phyloP scores from a whole-genome alignment of 2,797 vertebrate genomes.

The Chrysolophus pictus region DNA sequence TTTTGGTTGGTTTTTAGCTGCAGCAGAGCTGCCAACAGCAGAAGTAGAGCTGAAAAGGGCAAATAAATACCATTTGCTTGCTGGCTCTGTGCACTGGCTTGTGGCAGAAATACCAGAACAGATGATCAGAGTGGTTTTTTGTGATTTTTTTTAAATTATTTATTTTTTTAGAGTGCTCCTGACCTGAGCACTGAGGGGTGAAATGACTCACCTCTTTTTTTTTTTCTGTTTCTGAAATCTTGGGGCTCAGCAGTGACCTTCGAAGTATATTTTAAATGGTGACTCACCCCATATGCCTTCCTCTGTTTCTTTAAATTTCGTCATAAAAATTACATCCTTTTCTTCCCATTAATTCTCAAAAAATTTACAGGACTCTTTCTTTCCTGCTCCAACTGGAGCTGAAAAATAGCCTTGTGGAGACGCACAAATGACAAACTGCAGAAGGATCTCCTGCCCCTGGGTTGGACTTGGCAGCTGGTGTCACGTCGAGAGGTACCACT shows the following conservation, averaged over 20 bases:
- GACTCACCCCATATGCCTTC: not conserved
- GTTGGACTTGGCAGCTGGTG: not conserved
- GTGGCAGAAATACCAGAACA: conserved; percentile 32
- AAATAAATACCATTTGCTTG: conserved; percentile 35
- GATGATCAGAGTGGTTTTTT: conserved; percentile 7
- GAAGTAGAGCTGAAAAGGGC: conserved; percentile 34
- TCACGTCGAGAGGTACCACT: not conserved
- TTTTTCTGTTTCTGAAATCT: not conserved
- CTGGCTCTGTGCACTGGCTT: not conserved
- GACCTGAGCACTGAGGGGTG: conserved; percentile 15
- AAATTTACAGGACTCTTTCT: not conserved
- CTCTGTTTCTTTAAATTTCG: not conserved
- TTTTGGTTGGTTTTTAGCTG: not conserved
- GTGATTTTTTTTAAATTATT: not conserved
- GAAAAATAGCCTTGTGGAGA: not conserved
- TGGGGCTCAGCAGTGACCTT: conserved; percentile 1
- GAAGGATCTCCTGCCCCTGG: not conserved
- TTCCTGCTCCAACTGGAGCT: not conserved
- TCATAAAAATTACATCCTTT: not conserved
- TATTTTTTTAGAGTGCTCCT: not conserved
- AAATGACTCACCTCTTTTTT: conserved; percentile 36
- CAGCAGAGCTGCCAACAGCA: conserved; percentile 1
- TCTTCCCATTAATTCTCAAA: not conserved
- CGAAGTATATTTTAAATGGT: not conserved
- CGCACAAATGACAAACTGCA: not conserved